Evolutionary conservation across 2,113 vertebrate genomes (phyloP).

Genomic region (Notechis scutatus): DNA sequence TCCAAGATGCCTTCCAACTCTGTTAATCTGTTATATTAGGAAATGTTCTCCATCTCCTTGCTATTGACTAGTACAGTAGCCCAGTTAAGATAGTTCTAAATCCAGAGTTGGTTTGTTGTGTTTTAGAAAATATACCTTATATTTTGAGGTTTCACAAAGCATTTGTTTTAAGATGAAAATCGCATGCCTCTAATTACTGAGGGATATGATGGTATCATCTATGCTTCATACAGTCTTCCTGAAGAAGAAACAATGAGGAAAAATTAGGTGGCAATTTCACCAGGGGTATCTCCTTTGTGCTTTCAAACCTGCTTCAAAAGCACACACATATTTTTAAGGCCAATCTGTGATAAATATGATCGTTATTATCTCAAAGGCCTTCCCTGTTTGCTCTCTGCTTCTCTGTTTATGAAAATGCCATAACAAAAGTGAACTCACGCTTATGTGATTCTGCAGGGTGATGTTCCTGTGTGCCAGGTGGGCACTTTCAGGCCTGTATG

Average conservation of each 20-base stretch:
- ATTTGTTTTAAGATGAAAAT: constrained; percentile 51
- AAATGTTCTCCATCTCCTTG: not conserved
- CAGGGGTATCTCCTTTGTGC: not conserved
- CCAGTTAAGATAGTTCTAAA: not conserved
- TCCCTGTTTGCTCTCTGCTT: constrained; percentile 65
- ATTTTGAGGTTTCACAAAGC: constrained; percentile 21
- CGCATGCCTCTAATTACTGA: constrained; percentile 41
- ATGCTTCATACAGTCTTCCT: not conserved
- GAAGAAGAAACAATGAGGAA: not conserved
- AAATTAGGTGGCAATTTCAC: not conserved
- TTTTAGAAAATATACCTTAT: not conserved
- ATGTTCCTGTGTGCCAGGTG: constrained; percentile 87
- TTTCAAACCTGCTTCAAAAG: not conserved
- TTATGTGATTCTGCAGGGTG: constrained; percentile 77
- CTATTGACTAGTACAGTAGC: not conserved
- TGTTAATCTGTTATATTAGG: not conserved
- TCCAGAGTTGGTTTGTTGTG: not conserved
- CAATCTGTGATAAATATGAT: constrained; percentile 43
- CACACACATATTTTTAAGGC: constrained; percentile 51
- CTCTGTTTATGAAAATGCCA: constrained; percentile 79
- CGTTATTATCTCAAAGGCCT: constrained; percentile 62
- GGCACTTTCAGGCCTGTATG: constrained; percentile 85
- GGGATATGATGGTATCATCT: constrained; percentile 15
- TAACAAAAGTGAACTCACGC: constrained; percentile 76
- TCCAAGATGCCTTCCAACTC: not conserved